Evolutionary conservation across 2,113 vertebrate genomes (phyloP).

Genomic region (Calcarius ornatus): DNA sequence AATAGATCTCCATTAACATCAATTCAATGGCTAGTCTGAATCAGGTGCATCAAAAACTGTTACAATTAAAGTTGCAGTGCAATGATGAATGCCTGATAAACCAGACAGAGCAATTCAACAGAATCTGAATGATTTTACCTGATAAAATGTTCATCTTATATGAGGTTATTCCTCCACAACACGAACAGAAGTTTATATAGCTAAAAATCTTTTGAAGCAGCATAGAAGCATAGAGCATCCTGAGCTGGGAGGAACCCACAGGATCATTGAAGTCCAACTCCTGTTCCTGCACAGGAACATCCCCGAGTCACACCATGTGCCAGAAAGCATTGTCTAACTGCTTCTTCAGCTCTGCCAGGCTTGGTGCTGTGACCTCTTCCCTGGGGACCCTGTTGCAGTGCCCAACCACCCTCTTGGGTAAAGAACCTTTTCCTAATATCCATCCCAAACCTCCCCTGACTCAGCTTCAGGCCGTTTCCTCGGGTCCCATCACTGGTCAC

Average conservation of each 20-base stretch:
- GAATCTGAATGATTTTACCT: neutral
- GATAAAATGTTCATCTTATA: neutral
- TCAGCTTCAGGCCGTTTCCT: neutral
- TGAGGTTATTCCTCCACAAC: neutral
- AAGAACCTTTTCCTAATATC: neutral
- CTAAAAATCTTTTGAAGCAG: neutral
- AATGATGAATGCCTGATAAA: neutral
- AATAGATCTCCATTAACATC: neutral
- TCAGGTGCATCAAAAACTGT: neutral
- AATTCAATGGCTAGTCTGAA: neutral
- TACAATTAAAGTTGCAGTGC: neutral
- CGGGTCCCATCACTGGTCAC: neutral
- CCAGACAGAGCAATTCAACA: neutral
- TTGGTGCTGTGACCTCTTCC: neutral
- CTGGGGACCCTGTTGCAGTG: neutral
- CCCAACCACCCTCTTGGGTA: neutral
- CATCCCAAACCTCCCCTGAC: neutral
- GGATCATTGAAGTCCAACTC: fast-evolving
- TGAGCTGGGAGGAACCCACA: neutral
- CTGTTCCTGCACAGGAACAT: neutral
- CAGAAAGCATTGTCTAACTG: neutral
- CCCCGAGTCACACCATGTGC: neutral
- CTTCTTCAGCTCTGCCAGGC: neutral
- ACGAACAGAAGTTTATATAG: neutral
- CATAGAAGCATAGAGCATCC: neutral